phyloP scores from a whole-genome alignment of 1,140 invertebrate genomes.

The Drosophila bocki region DNA sequence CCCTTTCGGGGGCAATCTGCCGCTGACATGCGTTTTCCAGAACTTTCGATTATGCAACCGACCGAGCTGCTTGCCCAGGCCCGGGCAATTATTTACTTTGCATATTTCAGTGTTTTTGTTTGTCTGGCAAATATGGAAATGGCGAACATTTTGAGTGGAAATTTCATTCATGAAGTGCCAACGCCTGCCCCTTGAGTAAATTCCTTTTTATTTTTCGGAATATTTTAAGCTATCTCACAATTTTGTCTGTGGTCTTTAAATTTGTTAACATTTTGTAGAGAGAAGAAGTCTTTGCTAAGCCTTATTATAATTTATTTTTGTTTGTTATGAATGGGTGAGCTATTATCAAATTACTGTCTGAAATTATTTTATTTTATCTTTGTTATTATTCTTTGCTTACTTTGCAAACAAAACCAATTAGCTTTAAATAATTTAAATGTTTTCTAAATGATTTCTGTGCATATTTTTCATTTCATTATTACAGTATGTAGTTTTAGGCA shows the following conservation, averaged over 20 bases:
- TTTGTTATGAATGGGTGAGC: background rate
- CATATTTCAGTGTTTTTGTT: slow-evolving; percentile 37
- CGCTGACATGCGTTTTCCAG: slow-evolving; percentile 44
- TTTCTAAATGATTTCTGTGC: background rate
- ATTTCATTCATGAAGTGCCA: slow-evolving; percentile 69
- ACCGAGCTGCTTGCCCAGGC: slow-evolving; percentile 1
- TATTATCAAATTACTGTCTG: background rate
- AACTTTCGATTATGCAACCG: slow-evolving; percentile 41
- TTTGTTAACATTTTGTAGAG: too few species aligned
- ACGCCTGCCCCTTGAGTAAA: slow-evolving; percentile 8
- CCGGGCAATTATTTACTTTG: slow-evolving; percentile 40
- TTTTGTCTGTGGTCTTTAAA: background rate
- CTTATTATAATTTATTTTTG: background rate
- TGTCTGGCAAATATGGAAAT: slow-evolving; percentile 61
- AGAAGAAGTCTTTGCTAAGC: background rate
- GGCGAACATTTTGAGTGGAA: slow-evolving; percentile 52
- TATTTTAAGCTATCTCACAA: background rate
- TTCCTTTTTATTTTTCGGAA: slow-evolving; percentile 1
- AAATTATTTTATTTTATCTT: background rate
- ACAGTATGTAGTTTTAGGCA: background rate
- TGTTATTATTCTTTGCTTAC: background rate
- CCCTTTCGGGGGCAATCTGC: background rate
- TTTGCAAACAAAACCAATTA: background rate
- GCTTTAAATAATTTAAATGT: background rate
- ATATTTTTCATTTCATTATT: background rate